Percentiles rank a stretch among this genome's conserved stretches.
Evolutionary conservation across 2,797 vertebrate species (phyloP).

Genomic region (Poeciliopsis turneri): DNA sequence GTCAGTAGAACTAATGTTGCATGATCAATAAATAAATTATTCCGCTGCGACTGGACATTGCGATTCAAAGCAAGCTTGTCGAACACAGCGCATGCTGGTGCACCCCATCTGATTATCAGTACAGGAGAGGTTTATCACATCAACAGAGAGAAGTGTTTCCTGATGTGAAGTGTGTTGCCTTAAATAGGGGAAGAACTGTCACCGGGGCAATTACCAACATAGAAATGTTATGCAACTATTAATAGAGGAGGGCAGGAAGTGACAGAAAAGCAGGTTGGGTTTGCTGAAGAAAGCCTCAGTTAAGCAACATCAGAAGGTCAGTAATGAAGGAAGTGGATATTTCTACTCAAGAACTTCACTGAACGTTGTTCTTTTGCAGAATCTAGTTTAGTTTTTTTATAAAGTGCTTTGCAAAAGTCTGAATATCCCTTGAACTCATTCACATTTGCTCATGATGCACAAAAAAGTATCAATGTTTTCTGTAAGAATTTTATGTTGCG

Average conservation of each 20-base stretch:
- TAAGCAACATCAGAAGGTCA: neutral
- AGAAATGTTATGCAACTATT: neutral
- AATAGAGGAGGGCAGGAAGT: neutral
- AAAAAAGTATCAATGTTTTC: neutral
- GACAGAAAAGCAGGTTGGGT: neutral
- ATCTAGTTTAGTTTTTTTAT: neutral
- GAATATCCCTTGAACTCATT: neutral
- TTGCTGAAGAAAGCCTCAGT: neutral
- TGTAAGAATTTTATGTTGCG: neutral
- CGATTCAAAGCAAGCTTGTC: neutral
- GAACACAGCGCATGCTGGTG: neutral
- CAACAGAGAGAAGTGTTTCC: neutral
- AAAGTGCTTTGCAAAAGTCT: neutral
- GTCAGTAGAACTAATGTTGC: neutral
- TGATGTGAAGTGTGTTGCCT: neutral
- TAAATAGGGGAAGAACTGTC: neutral
- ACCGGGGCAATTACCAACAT: neutral
- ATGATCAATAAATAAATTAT: neutral
- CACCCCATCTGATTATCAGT: neutral
- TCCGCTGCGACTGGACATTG: neutral
- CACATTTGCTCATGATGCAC: neutral
- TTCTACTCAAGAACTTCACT: neutral
- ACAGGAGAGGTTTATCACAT: neutral
- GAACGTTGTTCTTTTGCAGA: neutral
- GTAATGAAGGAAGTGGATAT: neutral